Evolutionary conservation across 2,797 vertebrate genomes (phyloP), one percentile per base, ranked within the genome.

Genomic region (Myoxocephalus aenaeus): DNA sequence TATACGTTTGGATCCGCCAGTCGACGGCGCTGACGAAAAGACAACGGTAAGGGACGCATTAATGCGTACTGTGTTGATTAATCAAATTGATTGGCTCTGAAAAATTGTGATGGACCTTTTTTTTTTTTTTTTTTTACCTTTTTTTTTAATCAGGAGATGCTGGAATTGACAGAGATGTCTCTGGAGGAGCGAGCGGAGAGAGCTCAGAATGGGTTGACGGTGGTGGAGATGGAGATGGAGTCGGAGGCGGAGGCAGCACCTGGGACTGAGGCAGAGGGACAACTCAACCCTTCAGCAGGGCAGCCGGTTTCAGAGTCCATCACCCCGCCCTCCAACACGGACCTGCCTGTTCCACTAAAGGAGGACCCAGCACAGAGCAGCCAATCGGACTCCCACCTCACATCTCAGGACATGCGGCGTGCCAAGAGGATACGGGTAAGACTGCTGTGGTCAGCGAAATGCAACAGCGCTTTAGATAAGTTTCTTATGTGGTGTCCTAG

Each of bases 351-450:
- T 0, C 81, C 95, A 1, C 90, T 95, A 29, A 94, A 96, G 1
- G 97, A 97, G 64, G 96, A 96, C 79, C 85, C 87, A 0, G 67
- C 83, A 7, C 84, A 0, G 89, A 95, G 63, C 1, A 86, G 87
- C 84, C 92, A 95, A 13, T 58, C 92, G 0, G 97, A 96, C 53
- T 81, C 94, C 51, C 94, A 96, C 58, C 93, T 98, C 87, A 96
- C 97, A 0, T 95, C 96, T 0, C 97, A 99, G 75, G 98, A 99
- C 85, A 96, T 99, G 94, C 96, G 97, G 15, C 94, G 98, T 38
- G 97, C 97, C 20, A 99, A 99, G 83, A 96, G 97, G 63, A 99
- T 99, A 88, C 95, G 93, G 83, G 93, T 94, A 81, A 91, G 89
- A 73, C 2, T 1, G 14, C 18, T 11, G 44, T 58, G 34, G 48